Evolutionary conservation across 2,888 invertebrate species (phyloP).

Genomic region (Oligia latruncula): DNA sequence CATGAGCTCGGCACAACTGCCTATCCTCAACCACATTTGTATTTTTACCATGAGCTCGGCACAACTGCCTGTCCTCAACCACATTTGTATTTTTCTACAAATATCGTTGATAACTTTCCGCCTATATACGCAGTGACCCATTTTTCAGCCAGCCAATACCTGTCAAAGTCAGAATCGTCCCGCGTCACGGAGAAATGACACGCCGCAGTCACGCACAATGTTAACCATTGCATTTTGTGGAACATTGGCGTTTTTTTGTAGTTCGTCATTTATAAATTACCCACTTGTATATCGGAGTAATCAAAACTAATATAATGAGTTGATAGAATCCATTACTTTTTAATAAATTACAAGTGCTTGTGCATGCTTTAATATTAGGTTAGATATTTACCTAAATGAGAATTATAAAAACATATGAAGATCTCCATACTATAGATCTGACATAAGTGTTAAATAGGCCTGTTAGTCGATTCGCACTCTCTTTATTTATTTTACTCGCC

Average conservation of each 20-base stretch:
- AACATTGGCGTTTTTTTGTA: not conserved
- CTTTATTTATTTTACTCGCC: too few species aligned
- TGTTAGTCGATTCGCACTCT: too few species aligned
- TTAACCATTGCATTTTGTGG: slow-evolving; percentile 4
- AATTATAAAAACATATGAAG: too few species aligned
- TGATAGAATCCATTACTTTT: not conserved
- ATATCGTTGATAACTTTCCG: slow-evolving; percentile 43
- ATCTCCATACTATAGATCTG: too few species aligned
- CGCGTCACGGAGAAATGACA: slow-evolving; percentile 36
- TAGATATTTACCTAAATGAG: not conserved
- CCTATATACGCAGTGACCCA: slow-evolving; percentile 51
- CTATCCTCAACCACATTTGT: not conserved
- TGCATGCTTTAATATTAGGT: not conserved
- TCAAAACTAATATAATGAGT: not conserved
- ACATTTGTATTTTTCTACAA: slow-evolving; percentile 30
- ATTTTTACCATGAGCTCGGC: not conserved
- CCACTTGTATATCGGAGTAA: not conserved
- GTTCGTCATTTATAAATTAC: not conserved
- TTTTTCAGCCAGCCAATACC: slow-evolving; percentile 60
- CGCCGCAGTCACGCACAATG: slow-evolving; percentile 12
- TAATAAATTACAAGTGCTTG: not conserved
- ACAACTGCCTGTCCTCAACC: not conserved
- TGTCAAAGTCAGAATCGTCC: slow-evolving; percentile 54
- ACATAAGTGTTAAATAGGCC: too few species aligned
- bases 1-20: not conserved